Evolutionary conservation across 2,888 invertebrate genomes (phyloP).

Genomic region (Rhamphomyia laevipes): DNA sequence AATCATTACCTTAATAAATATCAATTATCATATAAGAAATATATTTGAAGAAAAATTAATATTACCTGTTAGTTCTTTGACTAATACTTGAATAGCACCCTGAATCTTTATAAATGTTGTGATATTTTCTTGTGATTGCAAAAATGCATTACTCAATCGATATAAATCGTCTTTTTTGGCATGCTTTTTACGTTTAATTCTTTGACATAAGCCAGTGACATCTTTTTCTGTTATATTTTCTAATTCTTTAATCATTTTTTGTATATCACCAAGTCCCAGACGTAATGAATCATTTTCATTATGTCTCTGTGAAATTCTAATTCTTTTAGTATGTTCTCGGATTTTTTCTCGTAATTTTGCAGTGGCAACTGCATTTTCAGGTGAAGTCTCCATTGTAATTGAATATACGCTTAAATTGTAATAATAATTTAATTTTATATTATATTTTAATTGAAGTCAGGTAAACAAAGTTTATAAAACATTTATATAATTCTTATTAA

Average conservation of each 20-base stretch:
- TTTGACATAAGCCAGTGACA: conserved; percentile 25
- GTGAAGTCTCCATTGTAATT: too few species aligned
- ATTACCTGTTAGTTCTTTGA: conserved; percentile 33
- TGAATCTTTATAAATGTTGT: conserved; percentile 25
- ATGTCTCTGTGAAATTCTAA: conserved; percentile 23
- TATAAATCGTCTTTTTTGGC: conserved; percentile 30
- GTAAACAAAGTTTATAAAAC: too few species aligned
- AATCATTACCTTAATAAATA: conserved; percentile 21
- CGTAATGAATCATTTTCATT: conserved; percentile 25
- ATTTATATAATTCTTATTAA: too few species aligned
- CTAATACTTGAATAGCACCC: conserved; percentile 30
- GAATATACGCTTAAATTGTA: too few species aligned
- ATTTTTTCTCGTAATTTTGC: conserved; percentile 21
- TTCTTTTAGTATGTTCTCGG: conserved; percentile 21
- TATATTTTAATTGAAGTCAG: too few species aligned
- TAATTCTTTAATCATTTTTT: conserved; percentile 22
- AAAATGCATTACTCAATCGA: conserved; percentile 29
- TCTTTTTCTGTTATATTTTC: conserved; percentile 27
- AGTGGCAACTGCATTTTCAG: background rate
- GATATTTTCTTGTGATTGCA: conserved; percentile 29
- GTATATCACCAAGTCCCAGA: conserved; percentile 30
- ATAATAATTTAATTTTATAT: too few species aligned
- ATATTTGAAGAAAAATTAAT: background rate
- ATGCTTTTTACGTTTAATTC: conserved; percentile 32
- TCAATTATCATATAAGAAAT: background rate